Evolutionary conservation across 2,888 invertebrate species (phyloP), one percentile per base, ranked within the genome.

Genomic region (Drosophila gaucha): DNA sequence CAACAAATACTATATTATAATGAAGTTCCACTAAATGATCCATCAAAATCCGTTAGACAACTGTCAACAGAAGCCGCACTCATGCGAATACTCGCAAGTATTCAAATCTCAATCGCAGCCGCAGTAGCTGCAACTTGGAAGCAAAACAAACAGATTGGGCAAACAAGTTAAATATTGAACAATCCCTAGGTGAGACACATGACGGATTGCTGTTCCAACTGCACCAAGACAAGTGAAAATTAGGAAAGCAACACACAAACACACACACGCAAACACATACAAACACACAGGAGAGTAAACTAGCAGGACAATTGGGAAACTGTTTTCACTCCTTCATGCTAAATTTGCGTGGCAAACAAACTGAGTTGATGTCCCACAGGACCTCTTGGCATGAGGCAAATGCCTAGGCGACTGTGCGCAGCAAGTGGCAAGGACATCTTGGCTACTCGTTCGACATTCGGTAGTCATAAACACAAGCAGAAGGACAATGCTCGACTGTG

Each of bases 251-350:
- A 58, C 14, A 26, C 12, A 41, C 18, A 33, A 20, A 16, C n/a
- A 39, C 30, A 33, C 20, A 36, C 2, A 22, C 43, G 41, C n/a
- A 52, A 41, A 58, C 47, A 60, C 43, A 47, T 38, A 49, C 26
- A n/a, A 22, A 20, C 33, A 55, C 24, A 16, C 26, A 18, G n/a
- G 2, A 12, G 20, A 28, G 41, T 9, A 22, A 20, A 16, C 16
- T n/a, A 41, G 18, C 16, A 28, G 44, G 59, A 59, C 65, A 74
- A 71, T 77, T 79, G 88, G 68, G 71, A 78, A 70, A 75, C 70
- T 57, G 73, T 84, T 84, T 85, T 88, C 87, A 80, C 85, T 88
- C 85, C 85, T 85, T 88, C 87, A 88, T 88, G 85, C 82, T 86
- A 88, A 86, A 86, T 88, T 86, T 78, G 65, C 50, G 46, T 49